A percentile compares a stretch with the other conserved stretches of the same genome.
These are phyloP conservation scores for Cyclopterus lumpus DNA, from an alignment of 2,797 vertebrate species.

Conservation along the genomic window DNA sequence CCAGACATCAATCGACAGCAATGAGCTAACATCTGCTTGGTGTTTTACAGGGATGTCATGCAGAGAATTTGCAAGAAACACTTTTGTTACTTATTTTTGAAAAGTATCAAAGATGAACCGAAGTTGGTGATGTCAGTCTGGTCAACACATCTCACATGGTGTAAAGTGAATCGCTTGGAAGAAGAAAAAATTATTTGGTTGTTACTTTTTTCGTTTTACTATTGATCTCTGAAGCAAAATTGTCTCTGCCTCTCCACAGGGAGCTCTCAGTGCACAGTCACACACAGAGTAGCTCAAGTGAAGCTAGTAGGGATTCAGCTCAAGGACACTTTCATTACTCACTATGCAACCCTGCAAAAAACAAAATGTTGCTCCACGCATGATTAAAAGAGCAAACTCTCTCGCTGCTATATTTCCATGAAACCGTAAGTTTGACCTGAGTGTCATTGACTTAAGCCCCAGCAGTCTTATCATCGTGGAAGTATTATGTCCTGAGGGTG, in stretches of 20 bases:
- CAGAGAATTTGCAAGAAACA: constrained; percentile 14
- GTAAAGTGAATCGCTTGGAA: constrained; percentile 26
- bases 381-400: constrained; percentile 44
- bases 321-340: constrained; percentile 47
- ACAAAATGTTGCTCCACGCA: constrained; percentile 30
- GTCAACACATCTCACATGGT: constrained; percentile 16
- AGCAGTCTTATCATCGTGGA: constrained; percentile 30
- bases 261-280: constrained; percentile 28
- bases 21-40: constrained; percentile 66
- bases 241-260: constrained; percentile 35
- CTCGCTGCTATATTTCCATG: constrained; percentile 24
- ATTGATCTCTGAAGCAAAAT: constrained; percentile 45
- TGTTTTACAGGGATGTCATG: constrained; percentile 29
- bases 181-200: constrained; percentile 21
- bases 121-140: constrained; percentile 13
- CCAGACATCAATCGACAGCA: constrained; percentile 59
- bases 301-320: constrained; percentile 42
- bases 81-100: constrained; percentile 25
- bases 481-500: constrained; percentile 42
- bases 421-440: constrained; percentile 24
- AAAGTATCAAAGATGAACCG: background rate
- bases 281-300: constrained; percentile 38
- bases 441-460: constrained; percentile 38
- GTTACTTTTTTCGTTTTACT: constrained; percentile 37
- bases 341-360: constrained; percentile 33